phyloP scores from a whole-genome alignment of 2,888 invertebrate species.

The Ethmia dodecea region DNA sequence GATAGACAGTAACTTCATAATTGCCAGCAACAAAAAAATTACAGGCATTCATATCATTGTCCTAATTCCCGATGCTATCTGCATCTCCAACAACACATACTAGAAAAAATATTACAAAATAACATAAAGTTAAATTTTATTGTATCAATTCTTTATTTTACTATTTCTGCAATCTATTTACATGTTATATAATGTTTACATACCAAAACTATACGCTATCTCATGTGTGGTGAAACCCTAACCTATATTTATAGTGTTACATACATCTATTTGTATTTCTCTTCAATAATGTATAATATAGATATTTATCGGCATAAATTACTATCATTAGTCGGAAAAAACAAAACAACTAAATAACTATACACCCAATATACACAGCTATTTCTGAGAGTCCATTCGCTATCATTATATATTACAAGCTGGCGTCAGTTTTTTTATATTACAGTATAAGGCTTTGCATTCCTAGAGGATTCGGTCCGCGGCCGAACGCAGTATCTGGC shows the following conservation, averaged over 20 bases:
- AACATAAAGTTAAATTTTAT: conserved; percentile 68
- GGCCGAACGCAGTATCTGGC: conserved; percentile 24
- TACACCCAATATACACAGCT: conserved; percentile 76
- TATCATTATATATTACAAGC: conserved; percentile 67
- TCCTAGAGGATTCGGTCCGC: conserved; percentile 43
- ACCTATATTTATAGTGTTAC: conserved; percentile 74
- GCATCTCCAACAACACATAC: conserved; percentile 40
- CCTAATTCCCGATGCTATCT: conserved; percentile 23
- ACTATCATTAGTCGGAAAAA: conserved; percentile 69
- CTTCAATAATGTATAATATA: conserved; percentile 63
- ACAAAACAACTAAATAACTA: conserved; percentile 66
- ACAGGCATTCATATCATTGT: conserved; percentile 43
- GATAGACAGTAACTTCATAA: conserved; percentile 45
- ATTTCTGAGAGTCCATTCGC: conserved; percentile 57
- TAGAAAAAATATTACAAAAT: conserved; percentile 67
- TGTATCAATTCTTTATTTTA: conserved; percentile 68
- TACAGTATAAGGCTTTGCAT: conserved; percentile 70
- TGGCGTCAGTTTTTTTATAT: conserved; percentile 52
- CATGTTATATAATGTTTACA: conserved; percentile 70
- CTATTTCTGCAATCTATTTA: conserved; percentile 70
- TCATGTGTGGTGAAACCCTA: conserved; percentile 70
- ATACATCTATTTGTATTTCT: conserved; percentile 75
- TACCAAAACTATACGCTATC: conserved; percentile 73
- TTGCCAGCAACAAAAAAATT: conserved; percentile 54
- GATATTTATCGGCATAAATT: conserved; percentile 74